Evolutionary conservation across 2,113 vertebrate genomes (phyloP), one percentile per base, ranked within the genome.

Genomic region (Micromys minutus): DNA sequence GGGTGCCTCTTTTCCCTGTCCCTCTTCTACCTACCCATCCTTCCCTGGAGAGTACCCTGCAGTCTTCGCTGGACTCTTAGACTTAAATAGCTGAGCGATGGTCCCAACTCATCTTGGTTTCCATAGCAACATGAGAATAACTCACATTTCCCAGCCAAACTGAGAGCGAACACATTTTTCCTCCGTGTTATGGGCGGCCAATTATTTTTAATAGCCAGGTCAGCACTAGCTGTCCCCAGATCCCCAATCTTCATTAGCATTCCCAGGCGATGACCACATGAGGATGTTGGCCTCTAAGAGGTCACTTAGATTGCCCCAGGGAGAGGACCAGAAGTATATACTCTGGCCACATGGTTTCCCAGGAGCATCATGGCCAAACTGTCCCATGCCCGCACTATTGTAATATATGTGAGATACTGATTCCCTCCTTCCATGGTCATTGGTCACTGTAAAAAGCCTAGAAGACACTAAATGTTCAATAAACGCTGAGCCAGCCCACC

Each of bases 131-230:
- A 42, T 13, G 50, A 96, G 97, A 71, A 90, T 90, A 95, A n/a
- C 22, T 87, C 95, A 57, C 92, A 93, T 91, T 87, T 94, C 81
- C 95, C 39, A 86, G 89, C 34, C 97, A 94, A 83, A 95, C 29
- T 42, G 59, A 87, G 47, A 94, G 42, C 26, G 87, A 91, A 89
- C 87, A 92, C n/a, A 9, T 96, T 96, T 96, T 81, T 93, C 96
- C 87, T 77, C 74, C 81, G 9, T 84, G 74, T 97, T 97, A 97
- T 94, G 91, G 97, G 96, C 87, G 94, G 95, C 97, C 98, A 98
- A 98, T 98, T 97, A 98, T 96, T 98, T 98, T 94, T 98, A 98
- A 98, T 98, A 97, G 97, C 93, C 75, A 15, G 93, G 96, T 96
- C 90, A 95, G 97, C 94, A 90, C 89, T 83, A 89, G 94, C 97